Percentiles rank a stretch among this genome's conserved stretches.
These are phyloP conservation scores for Solea solea DNA, from an alignment of 2,113 vertebrate genomes.

Conservation along the genomic window DNA sequence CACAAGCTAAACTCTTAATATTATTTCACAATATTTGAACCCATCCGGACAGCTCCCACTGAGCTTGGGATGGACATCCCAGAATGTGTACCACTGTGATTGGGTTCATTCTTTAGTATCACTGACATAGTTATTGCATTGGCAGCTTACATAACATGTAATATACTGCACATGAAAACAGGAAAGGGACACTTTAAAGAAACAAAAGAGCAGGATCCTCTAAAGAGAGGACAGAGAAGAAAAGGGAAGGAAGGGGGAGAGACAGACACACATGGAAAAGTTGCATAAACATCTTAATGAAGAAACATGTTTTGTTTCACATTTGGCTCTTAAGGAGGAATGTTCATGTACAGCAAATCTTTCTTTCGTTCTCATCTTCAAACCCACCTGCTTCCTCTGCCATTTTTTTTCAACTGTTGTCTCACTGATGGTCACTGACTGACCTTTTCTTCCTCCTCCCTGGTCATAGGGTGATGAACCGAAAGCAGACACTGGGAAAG, in stretches of 20 bases:
- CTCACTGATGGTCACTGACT: constrained; percentile 20
- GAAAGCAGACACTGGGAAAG: constrained; percentile 93
- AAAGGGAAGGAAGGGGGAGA: constrained; percentile 45
- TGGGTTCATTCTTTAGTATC: not conserved
- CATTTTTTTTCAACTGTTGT: not conserved
- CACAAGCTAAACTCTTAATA: no score
- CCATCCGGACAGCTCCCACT: no score
- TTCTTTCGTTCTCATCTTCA: not conserved
- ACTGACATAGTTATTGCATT: constrained; percentile 7
- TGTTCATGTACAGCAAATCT: not conserved
- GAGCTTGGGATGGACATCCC: no score
- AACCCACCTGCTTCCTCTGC: not conserved
- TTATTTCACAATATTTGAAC: no score
- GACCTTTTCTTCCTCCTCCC: not conserved
- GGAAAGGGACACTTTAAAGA: constrained; percentile 58
- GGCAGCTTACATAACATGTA: constrained; percentile 34
- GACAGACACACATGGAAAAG: constrained; percentile 35
- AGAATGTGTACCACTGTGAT: not conserved
- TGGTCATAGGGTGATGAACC: constrained; percentile 92
- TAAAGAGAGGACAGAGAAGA: constrained; percentile 26
- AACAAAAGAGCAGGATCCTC: constrained; percentile 61
- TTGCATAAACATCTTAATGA: constrained; percentile 53
- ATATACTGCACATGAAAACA: constrained; percentile 60
- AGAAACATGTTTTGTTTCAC: constrained; percentile 25
- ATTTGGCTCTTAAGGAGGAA: constrained; percentile 3